phyloP scores from a whole-genome alignment of 1,140 invertebrate species.

The Macrosteles quadrilineatus region DNA sequence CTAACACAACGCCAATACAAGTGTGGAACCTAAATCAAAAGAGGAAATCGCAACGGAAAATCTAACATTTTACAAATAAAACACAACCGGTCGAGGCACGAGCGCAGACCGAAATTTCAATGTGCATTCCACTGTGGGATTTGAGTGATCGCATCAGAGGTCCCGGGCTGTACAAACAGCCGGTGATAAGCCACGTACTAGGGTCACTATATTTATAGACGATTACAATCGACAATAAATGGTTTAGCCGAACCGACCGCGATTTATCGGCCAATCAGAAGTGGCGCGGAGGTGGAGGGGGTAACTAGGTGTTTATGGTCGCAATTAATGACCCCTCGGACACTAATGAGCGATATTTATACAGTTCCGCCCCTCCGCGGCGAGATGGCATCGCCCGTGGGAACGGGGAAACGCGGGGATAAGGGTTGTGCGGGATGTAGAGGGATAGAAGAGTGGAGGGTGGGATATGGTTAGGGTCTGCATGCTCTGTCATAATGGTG shows the following conservation, averaged over 20 bases:
- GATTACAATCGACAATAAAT: conserved; percentile 26
- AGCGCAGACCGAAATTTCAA: too few species aligned
- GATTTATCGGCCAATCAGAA: conserved; percentile 13
- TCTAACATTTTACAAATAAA: too few species aligned
- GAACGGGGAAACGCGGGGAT: background rate
- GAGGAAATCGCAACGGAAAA: too few species aligned
- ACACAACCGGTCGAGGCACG: too few species aligned
- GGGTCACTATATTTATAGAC: conserved; percentile 12
- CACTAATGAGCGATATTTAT: conserved; percentile 27
- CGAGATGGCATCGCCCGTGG: conserved; percentile 16
- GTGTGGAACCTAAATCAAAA: too few species aligned
- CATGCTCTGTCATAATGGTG: too few species aligned
- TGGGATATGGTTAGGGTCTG: too few species aligned
- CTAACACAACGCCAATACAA: too few species aligned
- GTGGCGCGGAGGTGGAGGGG: background rate
- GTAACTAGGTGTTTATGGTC: conserved; percentile 17
- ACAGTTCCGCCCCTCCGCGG: conserved; percentile 5
- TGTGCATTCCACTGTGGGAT: too few species aligned
- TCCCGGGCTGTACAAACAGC: background rate
- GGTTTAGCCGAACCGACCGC: conserved; percentile 2
- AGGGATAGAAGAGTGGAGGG: too few species aligned
- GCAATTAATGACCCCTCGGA: conserved; percentile 9
- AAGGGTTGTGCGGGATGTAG: too few species aligned
- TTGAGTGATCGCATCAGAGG: too few species aligned
- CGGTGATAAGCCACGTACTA: background rate